Evolutionary conservation across 2,888 invertebrate genomes (phyloP).

Genomic region (Oligia latruncula): DNA sequence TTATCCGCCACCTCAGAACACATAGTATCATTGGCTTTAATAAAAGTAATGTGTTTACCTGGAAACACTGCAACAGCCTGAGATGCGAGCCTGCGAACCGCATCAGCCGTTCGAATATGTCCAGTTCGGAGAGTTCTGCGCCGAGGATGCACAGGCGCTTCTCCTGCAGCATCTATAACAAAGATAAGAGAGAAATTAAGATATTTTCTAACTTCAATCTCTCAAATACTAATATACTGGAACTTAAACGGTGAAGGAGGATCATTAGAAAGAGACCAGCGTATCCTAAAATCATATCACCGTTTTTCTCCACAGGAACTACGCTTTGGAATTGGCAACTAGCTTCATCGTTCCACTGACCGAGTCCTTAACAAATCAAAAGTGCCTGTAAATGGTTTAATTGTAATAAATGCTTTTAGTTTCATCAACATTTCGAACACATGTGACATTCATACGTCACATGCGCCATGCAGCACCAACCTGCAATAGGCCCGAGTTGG

Average conservation of each 20-base stretch:
- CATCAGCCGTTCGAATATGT: conserved; percentile 92
- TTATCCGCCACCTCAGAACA: neutral
- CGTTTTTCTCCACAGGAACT: neutral
- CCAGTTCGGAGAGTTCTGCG: conserved; percentile 92
- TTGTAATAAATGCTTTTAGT: neutral
- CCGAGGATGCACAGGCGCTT: conserved; percentile 92
- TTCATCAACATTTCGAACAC: neutral
- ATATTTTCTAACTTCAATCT: neutral
- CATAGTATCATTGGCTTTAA: neutral
- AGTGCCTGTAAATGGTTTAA: neutral
- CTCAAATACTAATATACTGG: no score
- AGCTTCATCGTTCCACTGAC: neutral
- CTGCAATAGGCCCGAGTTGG: neutral
- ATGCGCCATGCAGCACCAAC: neutral
- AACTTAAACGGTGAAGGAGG: neutral
- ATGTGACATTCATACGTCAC: no score
- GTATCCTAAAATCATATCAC: neutral
- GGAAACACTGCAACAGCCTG: conserved; percentile 93
- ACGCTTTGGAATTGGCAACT: neutral
- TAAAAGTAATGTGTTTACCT: conserved; percentile 79
- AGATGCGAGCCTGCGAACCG: conserved; percentile 92
- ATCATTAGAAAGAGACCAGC: neutral
- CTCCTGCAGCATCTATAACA: conserved; percentile 92
- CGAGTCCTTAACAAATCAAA: neutral
- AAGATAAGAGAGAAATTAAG: conserved; percentile 41